phyloP scores from a whole-genome alignment of 2,888 invertebrate species.

The Boloria euphrosyne region DNA sequence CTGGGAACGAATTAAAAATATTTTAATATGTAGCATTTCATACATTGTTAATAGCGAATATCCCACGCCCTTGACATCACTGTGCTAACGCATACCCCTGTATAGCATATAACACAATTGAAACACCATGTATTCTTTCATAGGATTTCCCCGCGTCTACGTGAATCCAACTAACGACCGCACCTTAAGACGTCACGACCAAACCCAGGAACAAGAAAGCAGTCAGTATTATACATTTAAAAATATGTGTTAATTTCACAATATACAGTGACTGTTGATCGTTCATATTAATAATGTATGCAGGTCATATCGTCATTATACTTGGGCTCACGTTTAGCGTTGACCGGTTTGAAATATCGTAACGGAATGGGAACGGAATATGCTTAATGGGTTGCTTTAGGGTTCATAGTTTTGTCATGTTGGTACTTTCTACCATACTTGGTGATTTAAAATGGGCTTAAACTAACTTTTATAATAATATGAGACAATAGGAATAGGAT shows the following conservation, averaged over 20 bases:
- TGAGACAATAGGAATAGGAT: background rate
- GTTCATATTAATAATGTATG: slow-evolving; percentile 13
- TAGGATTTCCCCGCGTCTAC: slow-evolving; percentile 65
- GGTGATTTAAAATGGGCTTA: slow-evolving; percentile 3
- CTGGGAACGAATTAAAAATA: slow-evolving; percentile 14
- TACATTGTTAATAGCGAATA: slow-evolving; percentile 8
- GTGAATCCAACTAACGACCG: slow-evolving; percentile 67
- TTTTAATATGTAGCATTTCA: slow-evolving; percentile 5
- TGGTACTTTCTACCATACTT: background rate
- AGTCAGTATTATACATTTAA: slow-evolving; percentile 54
- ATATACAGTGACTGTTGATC: slow-evolving; percentile 15
- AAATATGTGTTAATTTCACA: slow-evolving; percentile 17
- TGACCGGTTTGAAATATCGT: slow-evolving; percentile 8
- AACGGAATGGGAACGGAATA: background rate
- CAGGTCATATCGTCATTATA: slow-evolving; percentile 12
- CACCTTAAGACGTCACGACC: slow-evolving; percentile 72
- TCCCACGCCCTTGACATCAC: slow-evolving; percentile 14
- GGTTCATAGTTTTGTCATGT: slow-evolving; percentile 4
- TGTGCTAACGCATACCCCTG: background rate
- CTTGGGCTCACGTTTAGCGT: slow-evolving; percentile 11
- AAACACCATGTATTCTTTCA: slow-evolving; percentile 17
- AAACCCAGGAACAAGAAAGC: slow-evolving; percentile 69
- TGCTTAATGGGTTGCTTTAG: background rate
- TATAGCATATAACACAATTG: slow-evolving; percentile 18
- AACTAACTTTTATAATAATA: background rate